Percentiles rank a stretch among this genome's conserved stretches.
Conservation (phyloP, 2,888 invertebrate species). For the Parnassius glacialis region DNA sequence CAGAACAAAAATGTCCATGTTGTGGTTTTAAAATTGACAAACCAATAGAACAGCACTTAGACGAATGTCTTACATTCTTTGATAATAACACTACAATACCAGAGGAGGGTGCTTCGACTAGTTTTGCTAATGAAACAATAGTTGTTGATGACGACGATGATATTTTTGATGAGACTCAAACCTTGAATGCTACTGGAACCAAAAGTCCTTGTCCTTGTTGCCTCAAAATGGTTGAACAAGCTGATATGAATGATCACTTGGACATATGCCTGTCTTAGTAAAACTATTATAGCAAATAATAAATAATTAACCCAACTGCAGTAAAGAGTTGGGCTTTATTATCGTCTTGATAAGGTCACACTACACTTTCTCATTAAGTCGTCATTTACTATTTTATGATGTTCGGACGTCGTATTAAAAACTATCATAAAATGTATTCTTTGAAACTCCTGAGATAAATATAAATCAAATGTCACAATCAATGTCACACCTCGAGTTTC, state of each 20-base stretch:
- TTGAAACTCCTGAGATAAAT: too few relatives aligned
- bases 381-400: too few relatives aligned
- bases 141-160: constrained; percentile 55
- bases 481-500: too few relatives aligned
- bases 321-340: too few relatives aligned
- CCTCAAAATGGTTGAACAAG: constrained; percentile 70
- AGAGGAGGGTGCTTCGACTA: constrained; percentile 48
- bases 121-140: constrained; percentile 44
- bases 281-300: neutral
- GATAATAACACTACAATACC: constrained; percentile 69
- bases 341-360: too few relatives aligned
- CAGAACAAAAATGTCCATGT: constrained; percentile 62
- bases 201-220: constrained; percentile 83
- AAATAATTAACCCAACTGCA: too few relatives aligned
- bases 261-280: constrained; percentile 60
- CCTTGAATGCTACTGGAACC: constrained; percentile 67
- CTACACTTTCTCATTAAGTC: too few relatives aligned
- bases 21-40: constrained; percentile 56
- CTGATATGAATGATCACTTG: constrained; percentile 82
- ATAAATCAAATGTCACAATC: too few relatives aligned
- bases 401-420: too few relatives aligned
- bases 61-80: constrained; percentile 71
- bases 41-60: constrained; percentile 69
- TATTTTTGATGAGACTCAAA: constrained; percentile 56
- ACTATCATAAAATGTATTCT: too few relatives aligned